Evolutionary conservation across 2,113 vertebrate genomes (phyloP).

Genomic region (Microcebus jonahi): DNA sequence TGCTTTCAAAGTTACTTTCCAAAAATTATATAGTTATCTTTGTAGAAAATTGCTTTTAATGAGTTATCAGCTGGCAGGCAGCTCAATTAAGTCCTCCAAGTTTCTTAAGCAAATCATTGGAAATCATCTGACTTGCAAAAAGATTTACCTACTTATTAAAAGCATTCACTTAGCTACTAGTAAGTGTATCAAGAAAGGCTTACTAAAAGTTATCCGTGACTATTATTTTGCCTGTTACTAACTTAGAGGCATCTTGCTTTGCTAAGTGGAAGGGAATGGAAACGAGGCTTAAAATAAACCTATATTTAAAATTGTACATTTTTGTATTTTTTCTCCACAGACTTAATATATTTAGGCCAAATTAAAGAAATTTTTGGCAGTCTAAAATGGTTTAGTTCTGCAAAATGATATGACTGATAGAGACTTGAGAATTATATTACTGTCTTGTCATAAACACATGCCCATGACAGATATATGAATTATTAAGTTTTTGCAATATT

Average conservation of each 20-base stretch:
- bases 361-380: neutral
- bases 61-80: slow-evolving; percentile 43
- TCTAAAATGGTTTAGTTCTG: neutral
- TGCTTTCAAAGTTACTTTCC: slow-evolving; percentile 47
- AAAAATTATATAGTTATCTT: slow-evolving; percentile 42
- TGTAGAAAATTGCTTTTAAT: slow-evolving; percentile 63
- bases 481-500: neutral
- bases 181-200: neutral
- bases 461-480: neutral
- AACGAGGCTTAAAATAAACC: neutral
- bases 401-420: neutral
- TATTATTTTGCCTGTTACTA: neutral
- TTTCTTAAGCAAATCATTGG: slow-evolving; percentile 49
- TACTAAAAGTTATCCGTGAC: neutral
- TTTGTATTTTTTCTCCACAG: neutral
- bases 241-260: neutral
- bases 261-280: neutral
- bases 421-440: neutral
- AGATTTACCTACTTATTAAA: slow-evolving; percentile 6
- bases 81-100: slow-evolving; percentile 45
- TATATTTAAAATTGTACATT: neutral
- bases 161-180: neutral
- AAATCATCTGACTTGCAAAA: slow-evolving; percentile 51
- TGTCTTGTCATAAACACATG: neutral
- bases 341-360: neutral